Evolutionary conservation across 2,113 vertebrate genomes (phyloP), one percentile per base, ranked within the genome.

Genomic region (Perca schrenkii): DNA sequence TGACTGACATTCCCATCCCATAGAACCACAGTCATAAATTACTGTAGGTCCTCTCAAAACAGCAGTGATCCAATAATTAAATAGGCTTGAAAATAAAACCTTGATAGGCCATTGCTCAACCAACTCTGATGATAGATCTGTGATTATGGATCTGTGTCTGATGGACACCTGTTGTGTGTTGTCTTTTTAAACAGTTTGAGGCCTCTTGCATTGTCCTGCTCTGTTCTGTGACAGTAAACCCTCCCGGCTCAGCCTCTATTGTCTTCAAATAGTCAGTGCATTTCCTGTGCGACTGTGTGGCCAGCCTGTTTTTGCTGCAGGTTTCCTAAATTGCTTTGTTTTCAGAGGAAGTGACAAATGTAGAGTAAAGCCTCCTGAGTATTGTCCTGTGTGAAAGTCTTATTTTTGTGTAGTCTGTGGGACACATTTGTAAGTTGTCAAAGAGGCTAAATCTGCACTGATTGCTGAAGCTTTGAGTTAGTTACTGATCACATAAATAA

Each of bases 261-360:
- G 93, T 95, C 80, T 89, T 87, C 67, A 74, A 86, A 86, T 65
- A 88, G 74, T 87, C 77, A 25, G 83, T 86, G 88, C 77, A 83
- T 93, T 95, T 95, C 94, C 94, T 94, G 93, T 91, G 91, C 36
- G 73, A 86, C 80, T 85, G 75, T 87, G 86, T 72, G 85, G 77
- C 82, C 69, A 31, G 84, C 82, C 56, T 76, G 84, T 89, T 89
- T 90, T 91, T 87, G 85, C 83, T 76, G 84, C 91, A 88, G 66
- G 87, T 93, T 93, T 93, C 89, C 91, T 91, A 89, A 92, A 91
- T 87, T 84, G 82, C 91, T 94, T 94, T 91, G 93, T 94, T 91
- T 92, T 89, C 65, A 89, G 77, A 94, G 92, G 92, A 93, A 91
- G 90, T 72, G 90, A 77, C 81, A 91, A 91, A 91, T 13, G 86